Base-by-base conservation (phyloP, 2,113 vertebrate species). In the Okapia johnstoni region DNA sequence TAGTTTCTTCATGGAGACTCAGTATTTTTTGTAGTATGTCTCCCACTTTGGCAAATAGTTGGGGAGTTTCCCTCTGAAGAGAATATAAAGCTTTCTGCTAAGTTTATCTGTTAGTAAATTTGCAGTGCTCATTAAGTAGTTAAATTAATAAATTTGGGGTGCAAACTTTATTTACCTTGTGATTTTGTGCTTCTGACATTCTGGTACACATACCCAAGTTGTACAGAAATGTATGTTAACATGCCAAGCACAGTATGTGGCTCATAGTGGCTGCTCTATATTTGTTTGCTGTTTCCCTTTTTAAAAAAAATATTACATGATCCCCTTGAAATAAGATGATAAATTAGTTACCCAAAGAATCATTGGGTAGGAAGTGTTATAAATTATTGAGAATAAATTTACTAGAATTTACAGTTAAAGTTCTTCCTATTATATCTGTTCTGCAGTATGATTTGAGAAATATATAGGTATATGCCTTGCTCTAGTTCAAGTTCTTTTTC, bases 311-410 rank as follows among this genome's bases (percentile, higher is more conserved):
- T 2, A 54, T 4, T 55, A 36, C 2, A 26, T 83, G 80, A 25
- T 55, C 54, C 48, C 81, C 95, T 95, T 92, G 90, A 54, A 90
- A 87, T 96, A 93, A 97, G 55, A 92, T 84, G 10, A 30, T 92
- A 91, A 93, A 81, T 94, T n/a, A 94, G 43, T 97, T 90, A 77
- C 43, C 36, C n/a, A 90, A 79, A 96, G 52, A 66, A 58, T 60
- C 63, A 66, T 85, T 92, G 60, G 40, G 46, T 92, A 95, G 61
- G 57, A 93, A 63, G 54, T 91, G 54, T 28, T 83, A 61, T 48
- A 93, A 84, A 57, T 90, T 85, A 80, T 79, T 90, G 79, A 88
- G 66, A 96, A 93, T 57, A 95, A 90, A 63, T 48, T 60, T 60
- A 88, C 2, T 94, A 93, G 81, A 93, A 77, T 55, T 94, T 85